Evolutionary conservation across 2,888 invertebrate species (phyloP).

Genomic region (Unio delphinus): DNA sequence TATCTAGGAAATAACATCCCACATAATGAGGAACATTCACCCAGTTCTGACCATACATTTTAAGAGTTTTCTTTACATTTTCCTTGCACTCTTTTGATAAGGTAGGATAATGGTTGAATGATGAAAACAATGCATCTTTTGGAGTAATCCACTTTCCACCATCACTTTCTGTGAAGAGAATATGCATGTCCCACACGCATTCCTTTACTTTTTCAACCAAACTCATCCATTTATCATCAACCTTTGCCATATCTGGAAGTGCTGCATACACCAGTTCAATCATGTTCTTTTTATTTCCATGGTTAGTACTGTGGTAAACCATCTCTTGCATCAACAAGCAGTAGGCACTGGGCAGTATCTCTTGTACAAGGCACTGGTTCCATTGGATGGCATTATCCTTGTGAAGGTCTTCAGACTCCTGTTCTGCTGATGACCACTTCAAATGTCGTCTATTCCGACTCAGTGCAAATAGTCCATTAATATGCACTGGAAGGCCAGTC

Average conservation of each 20-base stretch:
- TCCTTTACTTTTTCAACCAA: slow-evolving; percentile 7
- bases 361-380: slow-evolving; percentile 13
- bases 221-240: slow-evolving; percentile 8
- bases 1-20: neutral
- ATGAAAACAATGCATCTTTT: slow-evolving; percentile 14
- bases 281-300: neutral
- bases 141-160: slow-evolving; percentile 25
- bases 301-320: slow-evolving; percentile 1
- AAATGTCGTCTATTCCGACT: slow-evolving; percentile 21
- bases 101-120: neutral
- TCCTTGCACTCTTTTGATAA: too few relatives aligned
- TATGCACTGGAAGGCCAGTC: slow-evolving; percentile 22
- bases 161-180: slow-evolving; percentile 17
- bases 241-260: slow-evolving; percentile 8
- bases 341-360: slow-evolving; percentile 20
- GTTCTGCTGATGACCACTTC: slow-evolving; percentile 14
- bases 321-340: slow-evolving; percentile 5
- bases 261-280: slow-evolving; percentile 8
- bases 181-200: neutral
- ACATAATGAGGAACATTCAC: slow-evolving; percentile 1
- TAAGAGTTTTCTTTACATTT: too few relatives aligned
- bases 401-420: slow-evolving; percentile 7
- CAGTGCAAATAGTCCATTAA: slow-evolving; percentile 24
- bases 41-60: neutral
- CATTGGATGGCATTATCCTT: slow-evolving; percentile 17